Percentiles rank a stretch among this genome's conserved stretches.
phyloP scores from a whole-genome alignment of 2,888 invertebrate species.

The Xanthostigma xanthostigma region DNA sequence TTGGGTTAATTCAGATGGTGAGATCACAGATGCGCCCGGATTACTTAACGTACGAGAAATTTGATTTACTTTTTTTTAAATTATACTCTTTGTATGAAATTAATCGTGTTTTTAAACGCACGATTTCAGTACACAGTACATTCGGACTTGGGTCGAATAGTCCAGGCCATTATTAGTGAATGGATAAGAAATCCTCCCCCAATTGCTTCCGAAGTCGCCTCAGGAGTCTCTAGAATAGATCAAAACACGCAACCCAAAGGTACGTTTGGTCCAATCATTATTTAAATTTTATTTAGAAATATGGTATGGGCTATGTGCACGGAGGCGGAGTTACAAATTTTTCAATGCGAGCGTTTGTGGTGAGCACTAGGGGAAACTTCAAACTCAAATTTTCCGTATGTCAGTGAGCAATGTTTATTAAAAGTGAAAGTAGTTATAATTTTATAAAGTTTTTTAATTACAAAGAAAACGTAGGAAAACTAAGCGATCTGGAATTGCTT shows the following conservation, averaged over 20 bases:
- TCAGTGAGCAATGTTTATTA: too few relatives aligned
- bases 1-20: constrained; percentile 55
- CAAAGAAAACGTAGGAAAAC: too few relatives aligned
- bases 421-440: too few relatives aligned
- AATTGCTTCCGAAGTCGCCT: constrained; percentile 22
- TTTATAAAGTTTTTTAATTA: too few relatives aligned
- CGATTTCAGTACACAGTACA: constrained; percentile 48
- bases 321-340: too few relatives aligned
- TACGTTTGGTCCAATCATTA: neutral
- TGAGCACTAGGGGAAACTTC: too few relatives aligned
- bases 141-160: constrained; percentile 66
- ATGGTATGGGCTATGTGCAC: too few relatives aligned
- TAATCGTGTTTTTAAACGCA: constrained; percentile 11
- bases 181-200: constrained; percentile 50
- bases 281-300: neutral
- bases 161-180: constrained; percentile 66
- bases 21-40: constrained; percentile 59
- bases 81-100: constrained; percentile 4
- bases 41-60: constrained; percentile 43
- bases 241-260: too few relatives aligned
- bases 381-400: too few relatives aligned
- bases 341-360: neutral
- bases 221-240: neutral
- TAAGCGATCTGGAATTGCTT: too few relatives aligned
- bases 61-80: neutral